Evolutionary conservation across 2,113 vertebrate species (phyloP).

Genomic region (Cheirogaleus medius): DNA sequence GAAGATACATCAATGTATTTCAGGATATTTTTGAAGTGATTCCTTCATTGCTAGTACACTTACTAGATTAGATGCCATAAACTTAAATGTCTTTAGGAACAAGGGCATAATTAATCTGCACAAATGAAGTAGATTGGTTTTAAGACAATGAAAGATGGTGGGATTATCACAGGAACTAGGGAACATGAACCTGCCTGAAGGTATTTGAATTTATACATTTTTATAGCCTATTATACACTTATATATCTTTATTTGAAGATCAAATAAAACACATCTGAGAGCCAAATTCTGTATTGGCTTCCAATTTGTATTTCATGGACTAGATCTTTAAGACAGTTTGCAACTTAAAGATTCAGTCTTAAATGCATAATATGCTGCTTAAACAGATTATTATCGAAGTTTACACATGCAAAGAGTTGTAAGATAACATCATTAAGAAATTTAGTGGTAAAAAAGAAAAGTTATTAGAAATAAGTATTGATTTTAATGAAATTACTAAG

Average conservation of each 20-base stretch:
- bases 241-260: too few species aligned
- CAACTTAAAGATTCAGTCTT: background rate
- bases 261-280: background rate
- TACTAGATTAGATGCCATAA: background rate
- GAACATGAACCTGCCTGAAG: background rate
- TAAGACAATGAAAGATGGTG: background rate
- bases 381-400: background rate
- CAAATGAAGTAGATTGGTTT: background rate
- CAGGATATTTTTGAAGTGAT: background rate
- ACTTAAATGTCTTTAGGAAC: background rate
- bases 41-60: background rate
- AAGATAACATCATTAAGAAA: constrained; percentile 1
- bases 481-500: constrained; percentile 2
- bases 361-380: background rate
- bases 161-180: background rate
- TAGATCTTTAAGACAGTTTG: background rate
- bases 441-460: background rate
- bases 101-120: background rate
- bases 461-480: background rate
- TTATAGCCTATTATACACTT: background rate
- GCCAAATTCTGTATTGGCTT: background rate
- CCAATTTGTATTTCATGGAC: background rate
- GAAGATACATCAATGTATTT: background rate
- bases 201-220: background rate
- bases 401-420: background rate